Base-by-base conservation (phyloP, 2,113 vertebrate genomes). In the Pangasianodon hypophthalmus region DNA sequence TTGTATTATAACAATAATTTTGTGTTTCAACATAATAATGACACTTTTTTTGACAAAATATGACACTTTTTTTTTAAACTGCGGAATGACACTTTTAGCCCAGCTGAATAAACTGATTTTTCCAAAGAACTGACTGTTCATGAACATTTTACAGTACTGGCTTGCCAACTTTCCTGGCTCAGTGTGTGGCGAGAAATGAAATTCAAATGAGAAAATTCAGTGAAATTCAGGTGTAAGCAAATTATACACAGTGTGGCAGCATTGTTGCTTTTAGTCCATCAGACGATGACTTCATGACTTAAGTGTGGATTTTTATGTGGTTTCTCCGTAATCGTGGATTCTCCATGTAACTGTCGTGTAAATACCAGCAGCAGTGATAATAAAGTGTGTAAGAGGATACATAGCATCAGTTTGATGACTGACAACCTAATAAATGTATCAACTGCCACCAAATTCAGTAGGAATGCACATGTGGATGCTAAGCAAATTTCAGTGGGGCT, bases 71-170 rank as follows among this genome's bases (percentile, higher is more conserved):
- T 29, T 80, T 77, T 46, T 48, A 37, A 18, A 37, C n/a, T 41
- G 71, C 18, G 5, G 18, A 44, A 24, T 46, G 41, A 21, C 73
- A 24, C 19, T 56, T 7, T 37, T 56, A 82, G 29, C 41, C 46
- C 50, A 37, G 52, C 16, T 82, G 21, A 56, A 24, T 32, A 56
- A 82, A 82, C 16, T 37, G 24, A 41, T 46, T n/a, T 2, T 54
- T 48, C 44, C 75, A 80, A 54, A 56, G 80, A 82, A 82, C 50
- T 82, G 80, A 19, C 50, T 56, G 80, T 82, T 37, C n/a, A 56
- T 32, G 52, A 80, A 50, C 48, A n/a, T 80, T n/a, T 80, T 52
- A 50, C 1, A 52, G 5, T 48, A 16, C 13, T 50, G 46, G 48
- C 46, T 19, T 32, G 29, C 4, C 2, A 54, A 32, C 16, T 52